A percentile compares a stretch with the other conserved stretches of the same genome.
Conservation (phyloP, 2,888 invertebrate species). For the Drosophila seclusa region DNA sequence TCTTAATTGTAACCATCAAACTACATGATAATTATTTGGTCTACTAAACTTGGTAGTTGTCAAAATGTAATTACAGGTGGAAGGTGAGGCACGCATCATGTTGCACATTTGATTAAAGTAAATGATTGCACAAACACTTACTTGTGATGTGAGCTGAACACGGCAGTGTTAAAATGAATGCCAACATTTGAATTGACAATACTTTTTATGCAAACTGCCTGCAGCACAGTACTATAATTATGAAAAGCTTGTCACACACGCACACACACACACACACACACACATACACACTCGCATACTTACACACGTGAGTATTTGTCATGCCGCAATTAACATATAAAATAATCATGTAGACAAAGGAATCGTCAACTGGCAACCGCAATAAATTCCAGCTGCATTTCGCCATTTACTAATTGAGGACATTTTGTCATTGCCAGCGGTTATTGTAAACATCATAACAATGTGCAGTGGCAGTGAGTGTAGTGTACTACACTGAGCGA, state of each 20-base stretch:
- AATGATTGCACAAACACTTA: neutral
- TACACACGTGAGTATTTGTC: neutral
- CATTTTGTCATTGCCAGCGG: slow-evolving; percentile 38
- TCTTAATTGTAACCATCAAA: neutral
- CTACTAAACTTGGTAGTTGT: neutral
- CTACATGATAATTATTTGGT: neutral
- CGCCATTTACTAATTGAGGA: slow-evolving; percentile 35
- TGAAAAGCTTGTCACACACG: neutral
- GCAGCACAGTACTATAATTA: neutral
- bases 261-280: neutral
- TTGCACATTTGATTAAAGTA: neutral
- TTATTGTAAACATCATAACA: slow-evolving; percentile 17
- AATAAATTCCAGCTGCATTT: slow-evolving; percentile 12
- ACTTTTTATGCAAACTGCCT: neutral
- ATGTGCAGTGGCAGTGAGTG: neutral
- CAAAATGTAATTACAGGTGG: neutral
- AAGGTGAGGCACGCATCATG: too few relatives aligned
- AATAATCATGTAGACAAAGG: slow-evolving; percentile 7
- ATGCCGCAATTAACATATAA: slow-evolving; percentile 5
- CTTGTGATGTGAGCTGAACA: neutral
- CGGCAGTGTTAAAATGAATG: neutral
- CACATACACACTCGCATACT: neutral
- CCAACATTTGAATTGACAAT: neutral
- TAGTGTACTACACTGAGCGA: neutral
- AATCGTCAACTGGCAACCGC: slow-evolving; percentile 15